Percentiles rank a stretch among this genome's conserved stretches.
These are phyloP conservation scores for Lithosia quadra DNA, from an alignment of 2,888 invertebrate genomes.

Conservation along the genomic window DNA sequence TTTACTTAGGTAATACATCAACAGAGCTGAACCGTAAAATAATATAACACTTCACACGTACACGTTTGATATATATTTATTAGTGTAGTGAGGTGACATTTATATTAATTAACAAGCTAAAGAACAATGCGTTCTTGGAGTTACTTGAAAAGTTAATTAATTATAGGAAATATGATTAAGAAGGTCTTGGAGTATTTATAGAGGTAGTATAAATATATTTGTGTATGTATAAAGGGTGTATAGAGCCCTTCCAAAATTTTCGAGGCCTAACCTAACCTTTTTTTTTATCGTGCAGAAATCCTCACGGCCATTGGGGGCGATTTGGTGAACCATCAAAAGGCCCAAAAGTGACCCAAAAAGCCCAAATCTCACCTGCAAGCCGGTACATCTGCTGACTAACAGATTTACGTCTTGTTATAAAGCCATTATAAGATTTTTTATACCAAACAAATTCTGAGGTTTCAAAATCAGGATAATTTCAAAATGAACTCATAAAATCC, in stretches of 20 bases:
- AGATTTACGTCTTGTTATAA: no score
- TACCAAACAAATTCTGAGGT: no score
- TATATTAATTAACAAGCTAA: slow-evolving; percentile 10
- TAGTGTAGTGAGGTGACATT: slow-evolving; percentile 8
- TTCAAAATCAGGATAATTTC: not conserved
- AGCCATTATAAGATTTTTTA: no score
- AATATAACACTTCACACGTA: slow-evolving; percentile 30
- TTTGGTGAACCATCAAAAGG: no score
- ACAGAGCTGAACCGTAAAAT: slow-evolving; percentile 24
- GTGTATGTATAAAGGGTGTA: not conserved
- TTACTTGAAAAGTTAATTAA: slow-evolving; percentile 1
- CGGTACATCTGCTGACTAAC: no score
- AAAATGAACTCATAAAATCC: not conserved
- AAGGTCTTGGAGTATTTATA: not conserved
- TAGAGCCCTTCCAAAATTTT: not conserved
- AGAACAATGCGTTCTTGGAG: slow-evolving; percentile 5
- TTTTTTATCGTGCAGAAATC: no score
- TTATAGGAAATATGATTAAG: slow-evolving; percentile 1
- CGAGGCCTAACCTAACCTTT: no score
- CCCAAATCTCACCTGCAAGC: no score
- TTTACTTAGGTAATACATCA: slow-evolving; percentile 26
- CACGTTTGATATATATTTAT: slow-evolving; percentile 31
- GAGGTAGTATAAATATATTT: not conserved
- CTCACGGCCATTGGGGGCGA: no score
- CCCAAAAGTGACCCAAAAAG: no score